Percentiles rank a stretch among this genome's conserved stretches.
Evolutionary conservation across 2,113 vertebrate genomes (phyloP).

Genomic region (Xiphias gladius): DNA sequence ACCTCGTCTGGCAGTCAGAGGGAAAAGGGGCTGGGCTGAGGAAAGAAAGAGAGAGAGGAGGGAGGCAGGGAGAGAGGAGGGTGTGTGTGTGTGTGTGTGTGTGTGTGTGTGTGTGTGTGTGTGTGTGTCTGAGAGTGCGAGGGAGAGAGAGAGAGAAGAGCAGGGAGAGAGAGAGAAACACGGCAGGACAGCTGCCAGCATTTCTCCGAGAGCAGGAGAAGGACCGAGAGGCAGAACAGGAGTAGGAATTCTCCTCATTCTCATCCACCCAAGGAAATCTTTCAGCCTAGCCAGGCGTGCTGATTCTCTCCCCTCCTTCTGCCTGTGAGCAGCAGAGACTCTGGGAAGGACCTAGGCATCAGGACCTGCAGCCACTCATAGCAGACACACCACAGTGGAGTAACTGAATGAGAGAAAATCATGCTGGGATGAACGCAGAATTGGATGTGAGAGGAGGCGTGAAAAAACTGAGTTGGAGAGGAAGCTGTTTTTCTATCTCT

Average conservation of each 20-base stretch:
- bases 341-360: constrained; percentile 55
- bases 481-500: constrained; percentile 43
- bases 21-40: constrained; percentile 86
- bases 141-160: constrained; percentile 47
- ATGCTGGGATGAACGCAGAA: constrained; percentile 57
- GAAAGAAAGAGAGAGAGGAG: constrained; percentile 64
- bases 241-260: constrained; percentile 77
- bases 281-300: constrained; percentile 51
- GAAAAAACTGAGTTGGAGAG: constrained; percentile 45
- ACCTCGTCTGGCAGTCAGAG: constrained; percentile 85
- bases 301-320: constrained; percentile 52
- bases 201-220: constrained; percentile 81
- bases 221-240: constrained; percentile 77
- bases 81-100: constrained; percentile 41
- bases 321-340: constrained; percentile 54
- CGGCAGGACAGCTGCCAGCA: constrained; percentile 85
- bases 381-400: constrained; percentile 60
- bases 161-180: constrained; percentile 59
- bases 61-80: constrained; percentile 58
- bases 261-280: constrained; percentile 71
- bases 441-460: constrained; percentile 39
- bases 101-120: constrained; percentile 19
- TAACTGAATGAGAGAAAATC: constrained; percentile 50
- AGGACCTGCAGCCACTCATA: constrained; percentile 54
- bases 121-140: constrained; percentile 16